phyloP scores from a whole-genome alignment of 2,113 vertebrate species.

The Chionis minor region DNA sequence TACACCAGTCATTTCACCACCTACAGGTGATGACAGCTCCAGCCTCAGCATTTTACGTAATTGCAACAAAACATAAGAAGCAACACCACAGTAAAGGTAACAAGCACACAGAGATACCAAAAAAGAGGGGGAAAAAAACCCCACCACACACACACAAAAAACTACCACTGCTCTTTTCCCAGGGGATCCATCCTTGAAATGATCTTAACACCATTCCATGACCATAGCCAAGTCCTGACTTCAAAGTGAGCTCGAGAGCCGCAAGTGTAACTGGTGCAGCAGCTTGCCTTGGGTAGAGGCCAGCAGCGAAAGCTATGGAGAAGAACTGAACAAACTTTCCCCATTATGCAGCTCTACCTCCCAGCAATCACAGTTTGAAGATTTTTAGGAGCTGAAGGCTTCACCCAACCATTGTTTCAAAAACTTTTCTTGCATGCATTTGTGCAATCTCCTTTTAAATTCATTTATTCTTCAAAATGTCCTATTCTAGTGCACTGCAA shows the following conservation, averaged over 20 bases:
- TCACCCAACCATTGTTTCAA: neutral
- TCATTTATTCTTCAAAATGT: neutral
- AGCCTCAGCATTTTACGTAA: neutral
- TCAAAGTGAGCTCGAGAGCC: neutral
- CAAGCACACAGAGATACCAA: neutral
- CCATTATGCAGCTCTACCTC: neutral
- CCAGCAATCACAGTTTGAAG: neutral
- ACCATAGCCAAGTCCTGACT: neutral
- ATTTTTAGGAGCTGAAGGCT: neutral
- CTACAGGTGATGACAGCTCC: neutral
- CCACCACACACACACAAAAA: no score
- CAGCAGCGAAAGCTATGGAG: neutral
- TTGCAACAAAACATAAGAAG: neutral
- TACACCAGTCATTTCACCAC: constrained; percentile 17
- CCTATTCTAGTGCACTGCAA: neutral
- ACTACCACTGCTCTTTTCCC: neutral
- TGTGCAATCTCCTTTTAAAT: neutral
- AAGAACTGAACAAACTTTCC: neutral
- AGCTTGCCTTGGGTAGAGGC: neutral
- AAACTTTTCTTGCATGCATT: neutral
- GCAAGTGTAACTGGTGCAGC: neutral
- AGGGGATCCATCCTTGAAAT: neutral
- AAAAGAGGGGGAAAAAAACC: neutral
- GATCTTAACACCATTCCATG: neutral
- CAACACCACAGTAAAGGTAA: neutral